phyloP scores from a whole-genome alignment of 2,888 invertebrate genomes.

The Drosophila demipolita region DNA sequence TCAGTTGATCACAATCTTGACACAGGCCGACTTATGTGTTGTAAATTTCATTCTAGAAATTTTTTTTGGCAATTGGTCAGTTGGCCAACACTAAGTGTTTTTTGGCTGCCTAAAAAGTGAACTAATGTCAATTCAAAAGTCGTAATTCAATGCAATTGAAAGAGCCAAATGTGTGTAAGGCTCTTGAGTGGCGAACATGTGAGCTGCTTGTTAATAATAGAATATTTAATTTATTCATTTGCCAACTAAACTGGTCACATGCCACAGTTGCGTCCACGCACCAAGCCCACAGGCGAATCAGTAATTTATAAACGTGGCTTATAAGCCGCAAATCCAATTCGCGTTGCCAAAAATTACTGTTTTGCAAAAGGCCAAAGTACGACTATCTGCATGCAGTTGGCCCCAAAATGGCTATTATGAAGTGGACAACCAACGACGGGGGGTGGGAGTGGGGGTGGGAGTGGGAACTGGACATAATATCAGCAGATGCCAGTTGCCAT shows the following conservation, averaged over 20 bases:
- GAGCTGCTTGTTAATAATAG: slow-evolving; percentile 38
- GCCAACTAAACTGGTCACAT: slow-evolving; percentile 39
- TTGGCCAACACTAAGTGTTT: background rate
- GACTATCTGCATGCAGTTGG: slow-evolving; percentile 24
- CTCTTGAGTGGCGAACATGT: background rate
- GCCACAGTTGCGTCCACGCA: slow-evolving; percentile 12
- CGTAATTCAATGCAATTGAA: background rate
- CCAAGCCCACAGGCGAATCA: slow-evolving; percentile 58
- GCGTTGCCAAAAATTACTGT: slow-evolving; percentile 50
- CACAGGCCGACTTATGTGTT: background rate
- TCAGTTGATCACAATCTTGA: background rate
- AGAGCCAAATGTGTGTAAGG: background rate
- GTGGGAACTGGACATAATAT: slow-evolving; percentile 7
- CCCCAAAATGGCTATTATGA: slow-evolving; percentile 42
- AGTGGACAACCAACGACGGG: background rate
- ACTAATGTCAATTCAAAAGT: background rate
- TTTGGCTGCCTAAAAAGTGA: background rate
- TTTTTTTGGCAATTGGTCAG: background rate
- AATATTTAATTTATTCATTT: slow-evolving; percentile 75
- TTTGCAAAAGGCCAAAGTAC: slow-evolving; percentile 21
- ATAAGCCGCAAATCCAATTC: slow-evolving; percentile 78
- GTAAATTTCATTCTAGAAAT: background rate
- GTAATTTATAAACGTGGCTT: slow-evolving; percentile 78
- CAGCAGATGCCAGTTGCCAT: slow-evolving; percentile 6
- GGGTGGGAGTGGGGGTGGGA: background rate